These are phyloP conservation scores for Drosophila nigricruria DNA, from an alignment of 2,888 invertebrate species.

Conservation along the genomic window DNA sequence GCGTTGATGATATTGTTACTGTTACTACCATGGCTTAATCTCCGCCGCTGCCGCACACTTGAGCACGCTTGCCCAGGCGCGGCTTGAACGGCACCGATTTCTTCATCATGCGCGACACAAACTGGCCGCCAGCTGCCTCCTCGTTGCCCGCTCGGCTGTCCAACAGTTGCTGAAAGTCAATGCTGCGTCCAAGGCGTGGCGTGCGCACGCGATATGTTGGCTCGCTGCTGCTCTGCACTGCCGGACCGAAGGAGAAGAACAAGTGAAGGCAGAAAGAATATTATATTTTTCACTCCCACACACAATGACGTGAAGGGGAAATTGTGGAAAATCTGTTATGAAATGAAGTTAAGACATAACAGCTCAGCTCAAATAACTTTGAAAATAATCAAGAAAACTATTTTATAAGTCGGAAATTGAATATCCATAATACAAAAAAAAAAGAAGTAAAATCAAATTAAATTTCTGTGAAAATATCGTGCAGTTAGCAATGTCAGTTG, in stretches of 20 bases:
- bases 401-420: background rate
- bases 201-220: slow-evolving; percentile 82
- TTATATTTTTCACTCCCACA: background rate
- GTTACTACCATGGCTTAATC: slow-evolving; percentile 70
- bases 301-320: background rate
- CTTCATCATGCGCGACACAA: slow-evolving; percentile 86
- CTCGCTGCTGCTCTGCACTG: slow-evolving; percentile 81
- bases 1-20: slow-evolving; percentile 24
- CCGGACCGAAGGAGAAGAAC: slow-evolving; percentile 2
- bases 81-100: slow-evolving; percentile 86
- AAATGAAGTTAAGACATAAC: background rate
- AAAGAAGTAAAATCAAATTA: background rate
- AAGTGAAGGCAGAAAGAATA: slow-evolving; percentile 20
- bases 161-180: slow-evolving; percentile 80
- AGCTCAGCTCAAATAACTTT: background rate
- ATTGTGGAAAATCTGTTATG: background rate
- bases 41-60: slow-evolving; percentile 69
- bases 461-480: background rate
- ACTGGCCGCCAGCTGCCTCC: slow-evolving; percentile 83
- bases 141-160: slow-evolving; percentile 44
- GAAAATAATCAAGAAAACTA: background rate
- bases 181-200: slow-evolving; percentile 86
- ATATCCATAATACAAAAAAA: background rate
- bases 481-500: background rate
- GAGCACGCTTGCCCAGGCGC: slow-evolving; percentile 85